Evolutionary conservation across 2,113 vertebrate species (phyloP).

Genomic region (Anas platyrhynchos): DNA sequence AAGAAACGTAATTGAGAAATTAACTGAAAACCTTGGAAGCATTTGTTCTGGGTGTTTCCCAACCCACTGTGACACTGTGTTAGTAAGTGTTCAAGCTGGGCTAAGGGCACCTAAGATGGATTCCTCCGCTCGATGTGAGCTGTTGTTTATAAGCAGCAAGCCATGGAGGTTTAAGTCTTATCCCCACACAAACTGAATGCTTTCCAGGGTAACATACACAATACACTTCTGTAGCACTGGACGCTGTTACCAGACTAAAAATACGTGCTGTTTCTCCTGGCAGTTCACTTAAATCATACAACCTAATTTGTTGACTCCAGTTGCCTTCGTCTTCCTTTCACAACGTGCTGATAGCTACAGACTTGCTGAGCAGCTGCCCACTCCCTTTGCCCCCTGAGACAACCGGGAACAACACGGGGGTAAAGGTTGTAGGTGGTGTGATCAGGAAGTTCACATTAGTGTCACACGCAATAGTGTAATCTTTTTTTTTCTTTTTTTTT

Average conservation of each 20-base stretch:
- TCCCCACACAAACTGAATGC: background rate
- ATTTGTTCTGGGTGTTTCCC: background rate
- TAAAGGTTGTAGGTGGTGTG: conserved; percentile 42
- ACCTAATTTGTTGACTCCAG: background rate
- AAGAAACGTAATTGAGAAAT: background rate
- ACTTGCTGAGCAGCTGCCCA: conserved; percentile 11
- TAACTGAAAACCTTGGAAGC: conserved; percentile 14
- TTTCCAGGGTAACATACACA: background rate
- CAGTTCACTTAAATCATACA: conserved; percentile 7
- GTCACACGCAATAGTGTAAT: background rate
- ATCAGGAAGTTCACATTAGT: conserved; percentile 37
- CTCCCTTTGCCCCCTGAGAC: conserved; percentile 41
- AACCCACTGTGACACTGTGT: background rate
- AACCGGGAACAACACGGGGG: conserved; percentile 5
- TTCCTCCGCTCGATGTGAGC: background rate
- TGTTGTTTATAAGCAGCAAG: background rate
- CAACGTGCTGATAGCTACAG: conserved; percentile 1
- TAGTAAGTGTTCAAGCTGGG: background rate
- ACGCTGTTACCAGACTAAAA: background rate
- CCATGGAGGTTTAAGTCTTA: background rate
- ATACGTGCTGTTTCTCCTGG: background rate
- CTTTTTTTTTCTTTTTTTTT: background rate
- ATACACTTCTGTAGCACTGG: background rate
- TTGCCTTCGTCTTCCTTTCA: conserved; percentile 15
- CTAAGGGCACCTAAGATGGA: background rate